Conservation (phyloP, 2,113 vertebrate genomes). For the Ctenodactylus gundi region DNA sequence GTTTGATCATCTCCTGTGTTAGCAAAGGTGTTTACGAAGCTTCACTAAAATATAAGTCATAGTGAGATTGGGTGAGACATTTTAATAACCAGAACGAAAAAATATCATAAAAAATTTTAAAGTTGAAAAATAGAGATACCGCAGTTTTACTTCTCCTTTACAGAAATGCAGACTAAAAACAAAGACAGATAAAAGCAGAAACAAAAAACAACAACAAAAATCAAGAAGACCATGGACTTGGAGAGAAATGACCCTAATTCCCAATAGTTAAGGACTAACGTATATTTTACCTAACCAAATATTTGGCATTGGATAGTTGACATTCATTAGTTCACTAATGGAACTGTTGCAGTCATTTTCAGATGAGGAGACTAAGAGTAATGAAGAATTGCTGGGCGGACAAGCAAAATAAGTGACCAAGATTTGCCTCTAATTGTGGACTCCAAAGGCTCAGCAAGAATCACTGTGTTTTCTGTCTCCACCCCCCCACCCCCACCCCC, state of each 20-base stretch:
- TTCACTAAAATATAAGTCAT: too few relatives aligned
- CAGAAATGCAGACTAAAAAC: not conserved
- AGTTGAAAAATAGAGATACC: not conserved
- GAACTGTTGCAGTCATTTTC: not conserved
- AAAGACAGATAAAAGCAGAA: not conserved
- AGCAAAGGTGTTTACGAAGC: not conserved
- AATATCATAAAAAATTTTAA: not conserved
- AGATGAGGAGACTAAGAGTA: not conserved
- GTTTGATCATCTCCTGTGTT: not conserved
- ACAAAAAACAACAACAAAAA: too few relatives aligned
- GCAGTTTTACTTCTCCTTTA: not conserved
- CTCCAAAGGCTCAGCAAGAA: not conserved
- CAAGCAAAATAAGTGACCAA: not conserved
- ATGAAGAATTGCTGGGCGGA: not conserved
- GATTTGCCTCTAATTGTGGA: not conserved
- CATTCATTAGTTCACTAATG: not conserved
- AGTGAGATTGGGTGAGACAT: too few relatives aligned
- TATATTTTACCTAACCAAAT: not conserved
- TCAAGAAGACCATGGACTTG: not conserved
- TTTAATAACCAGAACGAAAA: not conserved
- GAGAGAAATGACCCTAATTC: not conserved
- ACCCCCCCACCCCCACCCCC: too few relatives aligned
- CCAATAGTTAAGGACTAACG: not conserved
- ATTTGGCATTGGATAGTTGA: not conserved
- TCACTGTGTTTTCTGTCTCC: accelerated